phyloP scores from a whole-genome alignment of 2,797 vertebrate species.

The Chiroxiphia lanceolata region DNA sequence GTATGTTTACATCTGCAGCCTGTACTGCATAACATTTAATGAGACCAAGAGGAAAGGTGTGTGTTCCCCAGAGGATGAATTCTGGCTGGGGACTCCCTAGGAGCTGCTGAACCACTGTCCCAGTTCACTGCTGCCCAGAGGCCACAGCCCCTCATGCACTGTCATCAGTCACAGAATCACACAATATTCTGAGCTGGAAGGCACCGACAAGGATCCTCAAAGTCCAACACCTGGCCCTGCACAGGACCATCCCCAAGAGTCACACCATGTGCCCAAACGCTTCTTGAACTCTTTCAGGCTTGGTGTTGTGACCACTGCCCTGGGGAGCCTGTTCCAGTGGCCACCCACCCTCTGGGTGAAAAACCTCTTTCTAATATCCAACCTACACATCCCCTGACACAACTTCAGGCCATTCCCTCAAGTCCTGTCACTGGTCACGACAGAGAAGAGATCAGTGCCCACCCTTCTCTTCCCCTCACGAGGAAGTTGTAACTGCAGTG shows the following conservation, averaged over 20 bases:
- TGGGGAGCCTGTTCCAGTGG: not conserved
- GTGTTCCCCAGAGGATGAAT: not conserved
- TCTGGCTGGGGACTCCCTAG: not conserved
- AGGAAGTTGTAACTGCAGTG: not conserved
- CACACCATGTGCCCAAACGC: not conserved
- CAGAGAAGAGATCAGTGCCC: not conserved
- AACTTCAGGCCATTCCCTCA: fast-evolving
- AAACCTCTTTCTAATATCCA: not conserved
- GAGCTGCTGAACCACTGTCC: fast-evolving
- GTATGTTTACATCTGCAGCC: not conserved
- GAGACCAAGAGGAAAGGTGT: not conserved
- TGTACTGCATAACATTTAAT: not conserved
- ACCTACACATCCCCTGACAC: not conserved
- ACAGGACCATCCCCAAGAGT: not conserved
- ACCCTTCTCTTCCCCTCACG: not conserved
- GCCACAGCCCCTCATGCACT: fast-evolving
- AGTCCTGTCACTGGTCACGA: no score
- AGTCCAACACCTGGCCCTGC: not conserved
- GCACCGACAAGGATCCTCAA: not conserved
- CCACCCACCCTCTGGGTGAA: not conserved
- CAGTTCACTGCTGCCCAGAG: not conserved
- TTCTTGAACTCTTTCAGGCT: not conserved
- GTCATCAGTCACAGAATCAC: not conserved
- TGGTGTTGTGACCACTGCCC: not conserved
- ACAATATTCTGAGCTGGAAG: not conserved